Conservation (phyloP, 2,888 invertebrate genomes). For the Hydrotaea cyrtoneurina region DNA sequence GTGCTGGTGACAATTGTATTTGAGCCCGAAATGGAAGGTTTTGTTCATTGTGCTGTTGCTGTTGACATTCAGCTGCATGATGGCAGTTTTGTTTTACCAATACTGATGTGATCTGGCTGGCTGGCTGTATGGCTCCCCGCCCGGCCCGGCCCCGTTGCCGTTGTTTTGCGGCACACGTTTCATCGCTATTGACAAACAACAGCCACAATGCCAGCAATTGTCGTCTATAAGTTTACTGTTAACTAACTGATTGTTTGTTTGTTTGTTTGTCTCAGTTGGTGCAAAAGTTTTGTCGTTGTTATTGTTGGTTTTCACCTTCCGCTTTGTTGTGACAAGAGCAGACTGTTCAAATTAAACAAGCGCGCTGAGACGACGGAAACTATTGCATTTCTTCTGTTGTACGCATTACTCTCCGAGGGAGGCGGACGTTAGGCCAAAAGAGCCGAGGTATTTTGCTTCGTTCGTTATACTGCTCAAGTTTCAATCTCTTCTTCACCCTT, state of each 20-base stretch:
- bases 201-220: background rate
- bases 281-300: conserved; percentile 18
- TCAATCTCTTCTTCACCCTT: conserved; percentile 10
- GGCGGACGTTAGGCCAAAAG: background rate
- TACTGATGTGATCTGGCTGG: background rate
- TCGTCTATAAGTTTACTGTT: conserved; percentile 27
- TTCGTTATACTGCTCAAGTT: conserved; percentile 36
- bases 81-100: conserved; percentile 16
- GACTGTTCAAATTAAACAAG: conserved; percentile 21
- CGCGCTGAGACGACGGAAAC: background rate
- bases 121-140: background rate
- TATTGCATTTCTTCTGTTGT: background rate
- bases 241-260: too few relatives aligned
- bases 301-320: conserved; percentile 29
- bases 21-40: conserved; percentile 34
- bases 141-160: background rate
- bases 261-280: conserved; percentile 17
- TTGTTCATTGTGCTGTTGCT: background rate
- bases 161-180: background rate
- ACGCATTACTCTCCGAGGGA: background rate
- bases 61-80: background rate
- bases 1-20: conserved; percentile 62
- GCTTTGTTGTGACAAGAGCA: conserved; percentile 21
- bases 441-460: conserved; percentile 11
- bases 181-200: background rate